Evolutionary conservation across 2,888 invertebrate species (phyloP).

Genomic region (Amphipyra tragopoginis): DNA sequence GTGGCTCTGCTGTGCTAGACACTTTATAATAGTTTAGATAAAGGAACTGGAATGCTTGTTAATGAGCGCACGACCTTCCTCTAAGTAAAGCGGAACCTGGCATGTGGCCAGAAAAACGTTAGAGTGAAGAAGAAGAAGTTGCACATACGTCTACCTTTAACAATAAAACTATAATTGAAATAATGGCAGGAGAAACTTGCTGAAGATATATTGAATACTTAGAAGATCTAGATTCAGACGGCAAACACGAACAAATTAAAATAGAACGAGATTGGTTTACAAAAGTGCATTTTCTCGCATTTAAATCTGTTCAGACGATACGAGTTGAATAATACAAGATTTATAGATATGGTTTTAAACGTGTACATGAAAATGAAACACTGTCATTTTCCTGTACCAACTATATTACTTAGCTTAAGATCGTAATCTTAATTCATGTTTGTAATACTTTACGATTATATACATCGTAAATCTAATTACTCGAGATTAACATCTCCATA

Average conservation of each 20-base stretch:
- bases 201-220: constrained; percentile 7
- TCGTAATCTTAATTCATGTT: constrained; percentile 34
- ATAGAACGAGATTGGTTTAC: constrained; percentile 10
- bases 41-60: constrained; percentile 26
- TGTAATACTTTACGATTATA: constrained; percentile 24
- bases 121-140: constrained; percentile 21
- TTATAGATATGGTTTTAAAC: not conserved
- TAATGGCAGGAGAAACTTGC: not conserved
- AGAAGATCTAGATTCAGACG: constrained; percentile 4
- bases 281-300: constrained; percentile 30
- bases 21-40: constrained; percentile 6
- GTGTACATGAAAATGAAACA: not conserved
- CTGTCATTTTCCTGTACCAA: not conserved
- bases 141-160: constrained; percentile 3
- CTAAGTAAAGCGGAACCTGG: constrained; percentile 40
- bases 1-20: not conserved
- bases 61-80: constrained; percentile 31
- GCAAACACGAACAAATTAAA: constrained; percentile 32
- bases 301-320: constrained; percentile 12
- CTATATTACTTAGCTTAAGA: constrained; percentile 8
- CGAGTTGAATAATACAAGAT: not conserved
- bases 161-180: constrained; percentile 13
- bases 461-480: constrained; percentile 37
- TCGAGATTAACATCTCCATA: constrained; percentile 29
- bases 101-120: constrained; percentile 24